These are phyloP conservation scores for Tetranychus cinnabarinus DNA, from an alignment of 1,140 invertebrate species.

Conservation along the genomic window DNA sequence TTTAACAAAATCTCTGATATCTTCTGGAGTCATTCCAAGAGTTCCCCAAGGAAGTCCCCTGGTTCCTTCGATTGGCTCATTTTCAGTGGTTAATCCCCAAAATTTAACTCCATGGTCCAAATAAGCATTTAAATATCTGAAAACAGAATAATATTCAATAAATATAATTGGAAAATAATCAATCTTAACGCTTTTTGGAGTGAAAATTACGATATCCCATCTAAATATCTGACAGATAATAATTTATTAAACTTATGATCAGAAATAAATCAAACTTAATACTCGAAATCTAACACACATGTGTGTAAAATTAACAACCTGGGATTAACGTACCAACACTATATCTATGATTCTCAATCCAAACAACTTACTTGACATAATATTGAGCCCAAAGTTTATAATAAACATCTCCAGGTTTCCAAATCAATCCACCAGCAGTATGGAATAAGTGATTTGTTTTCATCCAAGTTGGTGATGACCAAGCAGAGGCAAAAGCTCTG, in stretches of 20 bases:
- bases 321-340: no score
- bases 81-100: slow-evolving; percentile 36
- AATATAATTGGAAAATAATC: no score
- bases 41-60: not conserved
- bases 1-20: not conserved
- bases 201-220: no score
- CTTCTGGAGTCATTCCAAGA: not conserved
- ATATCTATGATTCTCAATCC: not conserved
- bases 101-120: slow-evolving; percentile 26
- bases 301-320: no score
- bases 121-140: slow-evolving; percentile 34
- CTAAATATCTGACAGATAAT: no score
- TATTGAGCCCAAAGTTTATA: slow-evolving; percentile 43
- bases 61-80: slow-evolving; percentile 25
- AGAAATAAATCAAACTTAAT: no score
- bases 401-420: not conserved
- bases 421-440: not conserved
- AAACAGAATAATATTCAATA: no score
- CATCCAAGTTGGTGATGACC: slow-evolving; percentile 59
- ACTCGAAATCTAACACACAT: no score
- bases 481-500: slow-evolving; percentile 39
- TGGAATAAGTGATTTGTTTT: slow-evolving; percentile 55
- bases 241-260: no score
- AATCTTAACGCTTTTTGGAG: no score
- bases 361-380: slow-evolving; percentile 20